A percentile compares a stretch with the other conserved stretches of the same genome.
Conservation (phyloP, 2,113 vertebrate genomes). For the Acanthochromis polyacanthus region DNA sequence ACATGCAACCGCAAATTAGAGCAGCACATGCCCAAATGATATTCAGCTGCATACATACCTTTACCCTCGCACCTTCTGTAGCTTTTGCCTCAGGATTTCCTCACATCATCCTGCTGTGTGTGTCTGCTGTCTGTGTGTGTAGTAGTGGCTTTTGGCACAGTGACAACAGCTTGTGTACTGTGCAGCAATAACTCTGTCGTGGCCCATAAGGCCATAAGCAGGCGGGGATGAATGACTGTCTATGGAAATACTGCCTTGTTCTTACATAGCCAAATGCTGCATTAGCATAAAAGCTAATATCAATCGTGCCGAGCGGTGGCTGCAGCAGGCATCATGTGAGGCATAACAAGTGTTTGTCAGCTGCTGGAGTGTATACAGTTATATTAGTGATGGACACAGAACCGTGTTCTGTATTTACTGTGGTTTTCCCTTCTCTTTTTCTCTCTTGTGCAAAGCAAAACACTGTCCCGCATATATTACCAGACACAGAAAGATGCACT, state of each 20-base stretch:
- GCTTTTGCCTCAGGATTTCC: constrained; percentile 36
- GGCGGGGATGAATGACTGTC: constrained; percentile 67
- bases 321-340: constrained; percentile 40
- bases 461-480: constrained; percentile 22
- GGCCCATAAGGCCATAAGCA: constrained; percentile 78
- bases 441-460: constrained; percentile 7
- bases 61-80: constrained; percentile 30
- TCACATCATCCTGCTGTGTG: constrained; percentile 52
- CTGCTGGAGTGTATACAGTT: constrained; percentile 34
- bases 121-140: constrained; percentile 64
- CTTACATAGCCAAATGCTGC: constrained; percentile 79
- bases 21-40: constrained; percentile 10
- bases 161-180: constrained; percentile 74
- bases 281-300: constrained; percentile 84
- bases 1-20: constrained; percentile 11
- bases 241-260: constrained; percentile 79
- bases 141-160: constrained; percentile 61
- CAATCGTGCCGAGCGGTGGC: constrained; percentile 64
- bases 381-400: constrained; percentile 44
- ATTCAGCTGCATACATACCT: constrained; percentile 24
- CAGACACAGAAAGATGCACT: constrained; percentile 18
- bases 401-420: constrained; percentile 19
- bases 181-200: constrained; percentile 73
- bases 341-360: constrained; percentile 78
- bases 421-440: constrained; percentile 15